Evolutionary conservation across 2,888 invertebrate species (phyloP).

Genomic region (Neocrepidodera transversa): DNA sequence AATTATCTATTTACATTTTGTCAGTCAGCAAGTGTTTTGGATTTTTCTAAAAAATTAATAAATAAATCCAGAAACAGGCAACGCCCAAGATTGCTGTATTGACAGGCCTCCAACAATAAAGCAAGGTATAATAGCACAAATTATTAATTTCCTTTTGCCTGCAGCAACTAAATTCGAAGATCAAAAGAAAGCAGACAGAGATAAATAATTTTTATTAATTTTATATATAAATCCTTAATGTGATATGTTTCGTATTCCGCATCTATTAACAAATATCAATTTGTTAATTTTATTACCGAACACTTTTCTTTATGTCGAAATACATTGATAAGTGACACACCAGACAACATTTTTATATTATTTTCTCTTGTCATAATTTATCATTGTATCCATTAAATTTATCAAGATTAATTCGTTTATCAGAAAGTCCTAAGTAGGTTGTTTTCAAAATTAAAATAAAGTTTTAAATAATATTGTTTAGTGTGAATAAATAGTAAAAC

Average conservation of each 20-base stretch:
- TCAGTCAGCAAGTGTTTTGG: too few species aligned
- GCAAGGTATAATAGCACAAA: constrained; percentile 25
- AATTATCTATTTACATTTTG: too few species aligned
- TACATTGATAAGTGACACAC: not conserved
- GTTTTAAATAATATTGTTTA: not conserved
- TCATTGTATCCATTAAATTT: not conserved
- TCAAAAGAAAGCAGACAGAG: not conserved
- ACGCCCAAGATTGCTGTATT: constrained; percentile 1
- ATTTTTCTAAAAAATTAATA: too few species aligned
- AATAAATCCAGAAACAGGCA: too few species aligned
- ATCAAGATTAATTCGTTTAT: too few species aligned
- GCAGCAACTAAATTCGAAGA: constrained; percentile 7
- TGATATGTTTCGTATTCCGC: not conserved
- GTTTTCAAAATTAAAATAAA: not conserved
- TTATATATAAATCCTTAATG: too few species aligned
- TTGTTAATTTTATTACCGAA: not conserved
- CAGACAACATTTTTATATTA: not conserved
- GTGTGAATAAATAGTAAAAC: too few species aligned
- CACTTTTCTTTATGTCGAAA: not conserved
- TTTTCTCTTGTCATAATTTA: not conserved
- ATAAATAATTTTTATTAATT: not conserved
- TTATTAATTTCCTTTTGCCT: constrained; percentile 18
- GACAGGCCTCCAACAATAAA: constrained; percentile 14
- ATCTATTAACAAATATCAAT: not conserved
- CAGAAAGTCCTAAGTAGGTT: not conserved